phyloP scores from a whole-genome alignment of 1,140 invertebrate genomes.

The Nebria ingens region DNA sequence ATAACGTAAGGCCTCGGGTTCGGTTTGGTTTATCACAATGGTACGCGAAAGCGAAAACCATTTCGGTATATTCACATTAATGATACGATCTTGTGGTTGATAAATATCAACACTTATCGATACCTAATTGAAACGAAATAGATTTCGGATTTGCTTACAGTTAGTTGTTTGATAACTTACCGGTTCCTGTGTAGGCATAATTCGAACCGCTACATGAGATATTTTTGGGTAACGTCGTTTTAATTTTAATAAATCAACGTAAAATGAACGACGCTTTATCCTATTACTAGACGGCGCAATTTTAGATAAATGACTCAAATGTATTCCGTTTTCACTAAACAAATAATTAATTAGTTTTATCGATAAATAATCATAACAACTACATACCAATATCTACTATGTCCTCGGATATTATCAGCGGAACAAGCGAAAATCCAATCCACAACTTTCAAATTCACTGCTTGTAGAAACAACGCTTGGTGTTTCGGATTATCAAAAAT shows the following conservation, averaged over 20 bases:
- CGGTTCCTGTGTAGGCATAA: slow-evolving; percentile 46
- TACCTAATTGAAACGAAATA: slow-evolving; percentile 35
- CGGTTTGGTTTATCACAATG: slow-evolving; percentile 39
- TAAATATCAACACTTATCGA: slow-evolving; percentile 54
- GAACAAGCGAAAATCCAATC: slow-evolving; percentile 67
- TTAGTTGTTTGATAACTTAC: slow-evolving; percentile 32
- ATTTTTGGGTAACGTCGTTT: slow-evolving; percentile 40
- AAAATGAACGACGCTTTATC: slow-evolving; percentile 41
- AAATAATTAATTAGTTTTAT: slow-evolving; percentile 18
- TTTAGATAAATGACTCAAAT: slow-evolving; percentile 51
- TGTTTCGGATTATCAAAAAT: slow-evolving; percentile 40
- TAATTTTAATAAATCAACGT: slow-evolving; percentile 50
- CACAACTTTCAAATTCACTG: slow-evolving; percentile 47
- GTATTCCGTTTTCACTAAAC: slow-evolving; percentile 50
- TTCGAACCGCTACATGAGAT: slow-evolving; percentile 60
- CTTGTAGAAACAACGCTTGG: slow-evolving; percentile 44
- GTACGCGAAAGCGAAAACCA: slow-evolving; percentile 30
- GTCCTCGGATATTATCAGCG: slow-evolving; percentile 38
- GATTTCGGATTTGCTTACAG: background rate
- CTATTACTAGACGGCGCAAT: slow-evolving; percentile 36
- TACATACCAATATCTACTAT: slow-evolving; percentile 51
- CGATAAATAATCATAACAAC: slow-evolving; percentile 14
- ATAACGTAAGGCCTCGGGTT: slow-evolving; percentile 44
- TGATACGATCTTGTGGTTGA: slow-evolving; percentile 41
- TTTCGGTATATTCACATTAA: slow-evolving; percentile 41